Evolutionary conservation across 2,797 vertebrate species (phyloP).

Genomic region (Acanthurus lineatus): DNA sequence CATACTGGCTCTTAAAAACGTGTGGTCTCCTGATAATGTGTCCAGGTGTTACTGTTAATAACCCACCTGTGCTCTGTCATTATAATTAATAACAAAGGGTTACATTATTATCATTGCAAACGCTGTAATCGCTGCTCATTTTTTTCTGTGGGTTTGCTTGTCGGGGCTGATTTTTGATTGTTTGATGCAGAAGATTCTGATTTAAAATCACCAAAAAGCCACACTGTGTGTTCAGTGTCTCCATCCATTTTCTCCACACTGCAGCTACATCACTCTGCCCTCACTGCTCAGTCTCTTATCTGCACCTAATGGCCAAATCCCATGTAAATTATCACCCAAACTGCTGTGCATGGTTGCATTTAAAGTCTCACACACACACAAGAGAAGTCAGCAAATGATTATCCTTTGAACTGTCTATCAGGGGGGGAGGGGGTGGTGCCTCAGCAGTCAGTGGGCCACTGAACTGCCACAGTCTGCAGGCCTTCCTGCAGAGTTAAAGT

Average conservation of each 20-base stretch:
- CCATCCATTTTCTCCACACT: background rate
- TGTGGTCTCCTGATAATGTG: too few species aligned
- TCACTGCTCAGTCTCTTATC: background rate
- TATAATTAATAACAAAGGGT: too few species aligned
- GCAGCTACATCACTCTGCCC: background rate
- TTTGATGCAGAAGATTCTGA: background rate
- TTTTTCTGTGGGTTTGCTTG: background rate
- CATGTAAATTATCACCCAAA: background rate
- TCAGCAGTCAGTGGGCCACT: constrained; percentile 8
- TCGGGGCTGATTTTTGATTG: background rate
- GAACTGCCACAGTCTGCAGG: background rate
- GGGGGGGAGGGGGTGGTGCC: constrained; percentile 33
- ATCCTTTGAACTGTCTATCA: background rate
- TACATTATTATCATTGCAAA: background rate
- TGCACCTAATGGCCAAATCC: background rate
- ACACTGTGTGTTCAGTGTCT: too few species aligned
- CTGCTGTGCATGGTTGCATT: background rate
- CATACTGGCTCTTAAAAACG: too few species aligned
- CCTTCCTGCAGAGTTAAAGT: constrained; percentile 4
- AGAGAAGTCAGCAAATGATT: constrained; percentile 57
- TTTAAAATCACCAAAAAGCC: too few species aligned
- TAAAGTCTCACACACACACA: constrained; percentile 3
- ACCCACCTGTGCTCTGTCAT: too few species aligned
- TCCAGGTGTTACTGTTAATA: too few species aligned
- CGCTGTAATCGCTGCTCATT: background rate